Conservation (phyloP, 2,888 invertebrate genomes). For the Harpagoxenus sublaevis region DNA sequence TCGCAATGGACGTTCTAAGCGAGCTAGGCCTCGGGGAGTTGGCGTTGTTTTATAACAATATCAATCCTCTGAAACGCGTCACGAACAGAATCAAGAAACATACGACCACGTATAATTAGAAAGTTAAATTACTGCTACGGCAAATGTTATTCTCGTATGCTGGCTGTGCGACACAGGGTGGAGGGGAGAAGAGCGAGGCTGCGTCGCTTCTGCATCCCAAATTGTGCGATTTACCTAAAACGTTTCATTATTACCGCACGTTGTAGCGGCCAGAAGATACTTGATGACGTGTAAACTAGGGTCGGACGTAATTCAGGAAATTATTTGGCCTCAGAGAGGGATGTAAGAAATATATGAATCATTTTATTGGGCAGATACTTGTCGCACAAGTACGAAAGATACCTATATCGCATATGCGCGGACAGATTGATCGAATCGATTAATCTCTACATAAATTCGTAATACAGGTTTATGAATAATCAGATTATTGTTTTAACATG, state of each 20-base stretch:
- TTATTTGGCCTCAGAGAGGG: not conserved
- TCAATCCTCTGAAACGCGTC: slow-evolving; percentile 40
- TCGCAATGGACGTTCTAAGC: not conserved
- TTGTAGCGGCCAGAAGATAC: slow-evolving; percentile 31
- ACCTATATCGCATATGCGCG: too few species aligned
- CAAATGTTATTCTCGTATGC: slow-evolving; percentile 57
- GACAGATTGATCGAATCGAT: not conserved
- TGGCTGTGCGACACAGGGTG: slow-evolving; percentile 29
- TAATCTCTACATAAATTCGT: not conserved
- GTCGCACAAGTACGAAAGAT: not conserved
- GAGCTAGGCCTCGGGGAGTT: not conserved
- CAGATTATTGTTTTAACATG: not conserved
- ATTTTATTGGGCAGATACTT: not conserved
- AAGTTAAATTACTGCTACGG: slow-evolving; percentile 65
- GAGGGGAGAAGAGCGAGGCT: not conserved
- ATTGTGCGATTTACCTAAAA: slow-evolving; percentile 57
- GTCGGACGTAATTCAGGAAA: slow-evolving; percentile 42
- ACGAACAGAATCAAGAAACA: slow-evolving; percentile 49
- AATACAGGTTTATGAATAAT: not conserved
- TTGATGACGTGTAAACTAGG: slow-evolving; percentile 45
- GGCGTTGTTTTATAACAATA: slow-evolving; percentile 52
- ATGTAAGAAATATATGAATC: too few species aligned
- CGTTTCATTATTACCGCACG: slow-evolving; percentile 56
- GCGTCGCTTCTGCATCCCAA: slow-evolving; percentile 52
- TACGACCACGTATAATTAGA: slow-evolving; percentile 51